A percentile compares a stretch with the other conserved stretches of the same genome.
phyloP scores from a whole-genome alignment of 2,888 invertebrate species.

The Pegoplata infirma region DNA sequence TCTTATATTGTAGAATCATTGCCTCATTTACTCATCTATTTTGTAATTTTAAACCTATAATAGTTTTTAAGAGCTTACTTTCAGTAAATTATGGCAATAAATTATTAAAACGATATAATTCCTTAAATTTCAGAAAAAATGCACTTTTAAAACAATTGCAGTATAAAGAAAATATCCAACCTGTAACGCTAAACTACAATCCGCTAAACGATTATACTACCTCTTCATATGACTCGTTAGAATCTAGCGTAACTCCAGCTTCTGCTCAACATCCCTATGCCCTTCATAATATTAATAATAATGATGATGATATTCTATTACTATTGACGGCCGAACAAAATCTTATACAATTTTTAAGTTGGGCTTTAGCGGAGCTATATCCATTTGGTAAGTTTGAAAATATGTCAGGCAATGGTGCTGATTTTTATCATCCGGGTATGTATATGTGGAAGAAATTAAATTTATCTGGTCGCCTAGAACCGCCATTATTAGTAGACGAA shows the following conservation, averaged over 20 bases:
- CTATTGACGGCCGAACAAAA: conserved; percentile 74
- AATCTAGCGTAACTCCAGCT: not conserved
- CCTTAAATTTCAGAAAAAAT: conserved; percentile 38
- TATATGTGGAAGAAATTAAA: conserved; percentile 74
- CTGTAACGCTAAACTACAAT: not conserved
- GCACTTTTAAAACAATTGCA: conserved; percentile 29
- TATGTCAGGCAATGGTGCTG: conserved; percentile 64
- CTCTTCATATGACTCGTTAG: not conserved
- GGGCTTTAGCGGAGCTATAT: conserved; percentile 73
- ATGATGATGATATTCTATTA: conserved; percentile 68
- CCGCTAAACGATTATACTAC: not conserved
- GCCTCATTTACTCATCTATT: not conserved
- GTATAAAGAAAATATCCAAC: not conserved
- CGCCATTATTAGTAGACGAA: conserved; percentile 75
- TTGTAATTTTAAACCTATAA: conserved; percentile 42
- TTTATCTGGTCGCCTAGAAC: conserved; percentile 74
- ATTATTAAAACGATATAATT: conserved; percentile 3
- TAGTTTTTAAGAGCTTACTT: conserved; percentile 18
- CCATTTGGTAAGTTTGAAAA: conserved; percentile 62
- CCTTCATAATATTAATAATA: not conserved
- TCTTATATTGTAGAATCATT: too few species aligned
- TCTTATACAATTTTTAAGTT: conserved; percentile 72
- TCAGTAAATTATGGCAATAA: not conserved
- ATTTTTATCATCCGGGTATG: conserved; percentile 71
- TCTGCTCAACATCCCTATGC: too few species aligned